Evolutionary conservation across 2,797 vertebrate genomes (phyloP).

Genomic region (Pangasius larnaudii): DNA sequence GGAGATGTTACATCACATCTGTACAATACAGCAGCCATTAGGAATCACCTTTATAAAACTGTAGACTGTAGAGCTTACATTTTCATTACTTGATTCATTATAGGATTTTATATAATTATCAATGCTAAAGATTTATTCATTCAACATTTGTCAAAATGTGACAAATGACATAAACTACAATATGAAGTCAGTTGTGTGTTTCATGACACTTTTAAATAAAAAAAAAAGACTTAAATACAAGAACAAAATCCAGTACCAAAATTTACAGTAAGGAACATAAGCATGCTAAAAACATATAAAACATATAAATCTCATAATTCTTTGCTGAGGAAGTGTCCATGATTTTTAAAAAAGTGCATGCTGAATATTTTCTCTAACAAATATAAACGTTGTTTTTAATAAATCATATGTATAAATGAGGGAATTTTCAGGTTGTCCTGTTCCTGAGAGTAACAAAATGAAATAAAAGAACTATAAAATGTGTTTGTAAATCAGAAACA

Average conservation of each 20-base stretch:
- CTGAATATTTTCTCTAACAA: slow-evolving; percentile 1
- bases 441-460: background rate
- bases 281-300: background rate
- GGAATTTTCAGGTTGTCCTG: background rate
- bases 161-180: background rate
- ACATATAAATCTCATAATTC: background rate
- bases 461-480: background rate
- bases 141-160: background rate
- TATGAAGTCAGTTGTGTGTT: background rate
- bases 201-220: background rate
- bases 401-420: background rate
- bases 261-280: background rate
- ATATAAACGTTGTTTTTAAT: background rate
- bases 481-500: background rate
- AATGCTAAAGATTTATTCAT: background rate
- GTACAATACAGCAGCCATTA: background rate
- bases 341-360: background rate
- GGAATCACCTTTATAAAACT: background rate
- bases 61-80: background rate
- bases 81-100: background rate
- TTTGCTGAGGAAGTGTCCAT: background rate
- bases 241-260: background rate
- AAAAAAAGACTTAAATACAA: background rate
- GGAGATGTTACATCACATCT: slow-evolving; percentile 25
- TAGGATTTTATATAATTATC: background rate